Conservation (phyloP, 2,797 vertebrate genomes). For the Morus bassanus region DNA sequence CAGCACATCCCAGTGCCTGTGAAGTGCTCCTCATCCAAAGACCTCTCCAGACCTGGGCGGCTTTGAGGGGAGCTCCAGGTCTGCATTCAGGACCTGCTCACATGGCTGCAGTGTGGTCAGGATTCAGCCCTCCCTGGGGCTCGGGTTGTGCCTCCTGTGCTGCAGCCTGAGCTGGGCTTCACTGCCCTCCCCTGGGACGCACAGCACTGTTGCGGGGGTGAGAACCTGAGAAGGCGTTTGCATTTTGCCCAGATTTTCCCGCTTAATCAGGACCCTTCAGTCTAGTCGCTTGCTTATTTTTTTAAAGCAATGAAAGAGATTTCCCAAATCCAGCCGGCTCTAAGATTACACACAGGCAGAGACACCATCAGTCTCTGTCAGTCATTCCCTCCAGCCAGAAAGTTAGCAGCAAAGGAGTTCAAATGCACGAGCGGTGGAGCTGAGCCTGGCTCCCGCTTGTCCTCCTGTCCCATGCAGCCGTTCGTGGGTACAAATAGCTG, state of each 20-base stretch:
- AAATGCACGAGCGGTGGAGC: neutral
- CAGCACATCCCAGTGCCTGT: neutral
- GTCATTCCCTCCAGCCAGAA: neutral
- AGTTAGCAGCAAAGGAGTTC: neutral
- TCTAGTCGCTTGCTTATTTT: conserved; percentile 53
- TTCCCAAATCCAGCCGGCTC: conserved; percentile 54
- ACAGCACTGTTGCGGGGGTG: rapidly evolving
- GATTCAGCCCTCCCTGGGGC: neutral
- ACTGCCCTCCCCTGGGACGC: rapidly evolving
- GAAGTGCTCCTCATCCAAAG: neutral
- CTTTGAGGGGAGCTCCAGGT: neutral
- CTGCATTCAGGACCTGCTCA: rapidly evolving
- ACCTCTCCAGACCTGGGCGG: rapidly evolving
- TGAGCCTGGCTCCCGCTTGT: neutral
- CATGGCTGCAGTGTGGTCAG: rapidly evolving
- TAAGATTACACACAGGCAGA: conserved; percentile 59
- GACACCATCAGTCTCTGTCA: conserved; percentile 64
- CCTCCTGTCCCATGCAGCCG: neutral
- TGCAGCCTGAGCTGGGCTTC: neutral
- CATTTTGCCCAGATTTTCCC: conserved; percentile 22
- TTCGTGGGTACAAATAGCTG: neutral
- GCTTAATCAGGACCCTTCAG: conserved; percentile 25
- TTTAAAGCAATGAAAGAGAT: conserved; percentile 60
- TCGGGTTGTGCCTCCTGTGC: neutral
- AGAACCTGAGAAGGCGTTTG: conserved; percentile 39